Base-by-base conservation (phyloP, 1,140 invertebrate genomes). In the Dreissena polymorpha region DNA sequence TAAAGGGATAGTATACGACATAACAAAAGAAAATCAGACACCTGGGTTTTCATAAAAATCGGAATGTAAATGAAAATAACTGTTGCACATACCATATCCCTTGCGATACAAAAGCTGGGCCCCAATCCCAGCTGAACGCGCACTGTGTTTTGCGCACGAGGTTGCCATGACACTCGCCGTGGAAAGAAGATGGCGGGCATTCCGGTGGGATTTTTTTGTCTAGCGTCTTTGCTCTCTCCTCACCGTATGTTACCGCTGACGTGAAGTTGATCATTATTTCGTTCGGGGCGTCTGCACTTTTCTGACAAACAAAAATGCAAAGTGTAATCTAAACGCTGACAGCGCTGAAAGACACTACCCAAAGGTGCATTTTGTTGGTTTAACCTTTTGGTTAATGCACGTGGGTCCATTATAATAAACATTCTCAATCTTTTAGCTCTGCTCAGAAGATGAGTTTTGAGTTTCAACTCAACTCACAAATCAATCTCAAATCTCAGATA, bases 101-200 rank as follows among this genome's bases (percentile, higher is more conserved):
- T 85, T 96, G 94, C 1, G 97, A 98, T 0, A 98, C 97, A 86
- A 98, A 97, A 0, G 97, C 96, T 14, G 97, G 97, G 23, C 98
- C 98, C 98, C 98, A 99, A 93, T 99, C 98, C 98, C 98, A 99
- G 23, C 96, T 94, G 86, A 98, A 99, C 16, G 97, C 98, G 0
- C 97, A 96, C 94, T 99, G 98, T 96, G 98, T 98, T 94, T 99
- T 99, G 74, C 98, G 94, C 68, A 99, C 95, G 92, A 97, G 96
- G 93, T 99, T 99, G 7, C 95, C 95, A 89, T 99, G 97, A 90
- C 98, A 99, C 93, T 99, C 97, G 2, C 99, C 99, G 85, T 98
- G 95, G 88, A 98, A 98, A 5, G 92, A 92, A 0, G 92, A 85
- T 5, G 95, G 95, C 0, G 97, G 95, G 92, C 98, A 99, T 16